Percentiles rank a stretch among this genome's conserved stretches.
phyloP scores from a whole-genome alignment of 2,113 vertebrate genomes.

The Synodontis membranacea region DNA sequence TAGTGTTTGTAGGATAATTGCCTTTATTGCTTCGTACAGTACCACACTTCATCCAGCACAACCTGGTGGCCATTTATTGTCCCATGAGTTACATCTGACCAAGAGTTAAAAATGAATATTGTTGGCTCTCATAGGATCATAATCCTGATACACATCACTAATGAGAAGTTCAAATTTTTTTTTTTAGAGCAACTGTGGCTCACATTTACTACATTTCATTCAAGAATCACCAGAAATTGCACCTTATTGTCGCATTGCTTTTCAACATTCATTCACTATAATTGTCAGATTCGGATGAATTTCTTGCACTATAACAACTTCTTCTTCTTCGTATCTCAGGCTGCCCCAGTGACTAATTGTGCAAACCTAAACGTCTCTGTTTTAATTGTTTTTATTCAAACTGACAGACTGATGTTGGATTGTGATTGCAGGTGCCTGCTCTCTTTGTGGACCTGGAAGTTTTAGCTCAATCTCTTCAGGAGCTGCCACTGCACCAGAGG shows the following conservation, averaged over 20 bases:
- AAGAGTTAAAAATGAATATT: background rate
- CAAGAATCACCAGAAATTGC: background rate
- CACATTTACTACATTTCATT: background rate
- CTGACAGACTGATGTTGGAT: background rate
- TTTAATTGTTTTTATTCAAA: background rate
- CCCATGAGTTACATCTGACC: background rate
- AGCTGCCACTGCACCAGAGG: constrained; percentile 81
- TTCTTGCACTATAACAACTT: background rate
- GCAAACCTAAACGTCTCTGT: background rate
- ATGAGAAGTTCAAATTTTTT: background rate
- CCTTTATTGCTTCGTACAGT: background rate
- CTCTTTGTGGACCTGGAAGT: constrained; percentile 80
- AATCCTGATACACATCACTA: background rate
- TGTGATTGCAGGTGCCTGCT: constrained; percentile 69
- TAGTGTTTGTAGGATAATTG: background rate
- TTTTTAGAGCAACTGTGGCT: background rate
- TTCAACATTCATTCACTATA: background rate
- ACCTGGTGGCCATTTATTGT: background rate
- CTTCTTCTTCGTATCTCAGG: background rate
- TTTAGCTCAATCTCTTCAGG: constrained; percentile 79
- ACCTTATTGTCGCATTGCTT: background rate
- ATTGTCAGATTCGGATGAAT: background rate
- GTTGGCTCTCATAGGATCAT: background rate
- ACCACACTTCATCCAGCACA: background rate
- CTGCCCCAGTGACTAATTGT: background rate